A percentile compares a stretch with the other conserved stretches of the same genome.
Conservation (phyloP, 1,140 invertebrate species). For the Phortica variegata region DNA sequence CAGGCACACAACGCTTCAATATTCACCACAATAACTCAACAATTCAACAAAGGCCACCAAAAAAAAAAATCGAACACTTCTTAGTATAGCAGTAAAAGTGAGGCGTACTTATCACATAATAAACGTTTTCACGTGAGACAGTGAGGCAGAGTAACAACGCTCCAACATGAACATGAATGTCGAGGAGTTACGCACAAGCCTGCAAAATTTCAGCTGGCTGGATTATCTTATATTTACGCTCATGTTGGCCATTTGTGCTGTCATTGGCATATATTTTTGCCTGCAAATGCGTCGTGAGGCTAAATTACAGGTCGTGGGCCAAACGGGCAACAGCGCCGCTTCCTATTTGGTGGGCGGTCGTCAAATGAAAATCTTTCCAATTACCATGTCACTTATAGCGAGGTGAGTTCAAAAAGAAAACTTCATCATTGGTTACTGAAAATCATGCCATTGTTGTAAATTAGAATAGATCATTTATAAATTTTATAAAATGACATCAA, state of each 20-base stretch:
- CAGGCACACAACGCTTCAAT: not conserved
- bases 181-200: constrained; percentile 62
- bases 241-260: constrained; percentile 72
- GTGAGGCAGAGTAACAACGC: too few species aligned
- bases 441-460: too few species aligned
- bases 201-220: constrained; percentile 66
- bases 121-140: too few species aligned
- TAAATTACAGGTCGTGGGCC: constrained; percentile 60
- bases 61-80: too few species aligned
- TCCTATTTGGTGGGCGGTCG: constrained; percentile 84
- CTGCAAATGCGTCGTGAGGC: constrained; percentile 58
- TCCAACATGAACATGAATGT: constrained; percentile 57
- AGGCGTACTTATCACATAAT: too few species aligned
- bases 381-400: constrained; percentile 79
- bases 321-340: constrained; percentile 47
- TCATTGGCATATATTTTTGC: constrained; percentile 78
- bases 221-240: constrained; percentile 73
- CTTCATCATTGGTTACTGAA: too few species aligned
- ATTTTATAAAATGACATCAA: too few species aligned
- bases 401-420: constrained; percentile 60
- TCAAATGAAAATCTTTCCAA: constrained; percentile 77
- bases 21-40: not conserved
- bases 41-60: not conserved
- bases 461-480: too few species aligned
- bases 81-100: too few species aligned